A percentile compares a stretch with the other conserved stretches of the same genome.
phyloP scores from a whole-genome alignment of 2,888 invertebrate genomes.

The Deilephila porcellus region DNA sequence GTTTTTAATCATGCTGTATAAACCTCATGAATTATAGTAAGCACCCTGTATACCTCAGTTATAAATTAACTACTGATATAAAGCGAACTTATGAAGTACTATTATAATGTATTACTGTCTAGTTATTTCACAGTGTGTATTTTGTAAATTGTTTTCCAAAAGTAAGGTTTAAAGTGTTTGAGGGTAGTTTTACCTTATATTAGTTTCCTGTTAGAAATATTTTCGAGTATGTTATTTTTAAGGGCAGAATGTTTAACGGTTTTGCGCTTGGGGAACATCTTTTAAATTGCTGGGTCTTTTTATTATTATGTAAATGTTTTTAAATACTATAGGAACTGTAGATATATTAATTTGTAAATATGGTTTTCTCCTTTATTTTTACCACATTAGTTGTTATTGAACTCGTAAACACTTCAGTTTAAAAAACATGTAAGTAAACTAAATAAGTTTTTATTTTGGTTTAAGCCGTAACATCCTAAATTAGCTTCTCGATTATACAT shows the following conservation, averaged over 20 bases:
- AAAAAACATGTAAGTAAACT: no score
- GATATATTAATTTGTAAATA: no score
- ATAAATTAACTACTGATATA: slow-evolving; percentile 10
- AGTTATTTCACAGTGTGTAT: slow-evolving; percentile 15
- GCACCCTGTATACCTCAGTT: neutral
- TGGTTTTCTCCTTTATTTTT: no score
- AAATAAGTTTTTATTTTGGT: no score
- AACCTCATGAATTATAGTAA: neutral
- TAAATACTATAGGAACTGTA: no score
- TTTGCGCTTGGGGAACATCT: neutral
- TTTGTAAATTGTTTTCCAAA: slow-evolving; percentile 9
- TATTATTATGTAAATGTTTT: no score
- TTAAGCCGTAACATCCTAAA: no score
- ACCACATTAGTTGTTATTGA: no score
- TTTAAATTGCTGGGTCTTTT: neutral
- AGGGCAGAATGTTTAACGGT: neutral
- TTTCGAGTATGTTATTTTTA: neutral
- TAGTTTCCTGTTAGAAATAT: neutral
- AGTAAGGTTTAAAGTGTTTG: neutral
- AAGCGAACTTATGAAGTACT: slow-evolving; percentile 17
- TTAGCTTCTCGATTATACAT: no score
- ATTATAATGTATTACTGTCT: slow-evolving; percentile 1
- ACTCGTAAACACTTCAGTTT: no score
- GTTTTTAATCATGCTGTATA: neutral
- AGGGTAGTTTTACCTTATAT: neutral